These are phyloP conservation scores for Babylonia areolata DNA, from an alignment of 1,140 invertebrate species.

Conservation along the genomic window DNA sequence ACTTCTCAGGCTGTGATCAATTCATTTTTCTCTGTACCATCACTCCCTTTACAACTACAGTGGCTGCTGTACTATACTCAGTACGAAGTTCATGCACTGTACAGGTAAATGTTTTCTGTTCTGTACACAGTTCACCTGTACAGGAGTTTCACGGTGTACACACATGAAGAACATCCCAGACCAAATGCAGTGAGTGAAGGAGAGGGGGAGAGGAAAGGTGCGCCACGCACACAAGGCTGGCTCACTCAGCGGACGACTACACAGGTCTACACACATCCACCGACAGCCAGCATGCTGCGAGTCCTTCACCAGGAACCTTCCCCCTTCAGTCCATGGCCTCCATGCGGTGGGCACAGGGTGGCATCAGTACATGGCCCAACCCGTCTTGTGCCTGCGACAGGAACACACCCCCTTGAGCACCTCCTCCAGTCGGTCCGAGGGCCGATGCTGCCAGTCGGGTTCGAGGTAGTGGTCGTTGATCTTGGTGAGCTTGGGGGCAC, in stretches of 20 bases:
- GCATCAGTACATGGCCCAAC: slow-evolving; percentile 60
- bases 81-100: too few species aligned
- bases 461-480: slow-evolving; percentile 69
- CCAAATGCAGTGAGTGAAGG: background rate
- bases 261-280: background rate
- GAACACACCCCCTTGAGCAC: slow-evolving; percentile 68
- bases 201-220: background rate
- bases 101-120: too few species aligned
- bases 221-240: background rate
- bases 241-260: background rate
- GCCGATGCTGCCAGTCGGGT: slow-evolving; percentile 56
- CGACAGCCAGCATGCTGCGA: background rate
- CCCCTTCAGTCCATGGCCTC: background rate
- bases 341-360: too few species aligned
- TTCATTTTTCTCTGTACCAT: too few species aligned
- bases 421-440: slow-evolving; percentile 60
- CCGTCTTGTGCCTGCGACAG: slow-evolving; percentile 65
- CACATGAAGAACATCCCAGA: background rate
- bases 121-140: too few species aligned
- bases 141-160: background rate
- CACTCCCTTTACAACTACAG: too few species aligned
- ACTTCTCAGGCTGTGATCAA: too few species aligned
- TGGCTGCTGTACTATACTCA: too few species aligned
- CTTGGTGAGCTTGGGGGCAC: slow-evolving; percentile 61
- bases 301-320: background rate